Evolutionary conservation across 1,140 invertebrate genomes (phyloP).

Genomic region (Drosophila insularis): DNA sequence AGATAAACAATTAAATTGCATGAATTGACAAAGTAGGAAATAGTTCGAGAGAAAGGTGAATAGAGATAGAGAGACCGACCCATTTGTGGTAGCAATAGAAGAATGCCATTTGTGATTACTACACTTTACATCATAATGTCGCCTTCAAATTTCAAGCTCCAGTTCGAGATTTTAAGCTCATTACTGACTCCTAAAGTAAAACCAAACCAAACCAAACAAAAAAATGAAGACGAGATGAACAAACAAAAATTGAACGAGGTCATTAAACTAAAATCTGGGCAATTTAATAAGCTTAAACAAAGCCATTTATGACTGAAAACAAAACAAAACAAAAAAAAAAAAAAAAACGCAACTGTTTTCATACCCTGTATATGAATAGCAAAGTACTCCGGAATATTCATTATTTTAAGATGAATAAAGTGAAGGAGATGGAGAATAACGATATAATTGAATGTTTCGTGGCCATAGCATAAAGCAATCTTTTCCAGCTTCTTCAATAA

Average conservation of each 20-base stretch:
- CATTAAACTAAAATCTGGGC: conserved; percentile 58
- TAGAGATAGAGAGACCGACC: conserved; percentile 18
- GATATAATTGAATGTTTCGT: too few relatives aligned
- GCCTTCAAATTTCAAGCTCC: conserved; percentile 29
- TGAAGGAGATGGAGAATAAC: too few relatives aligned
- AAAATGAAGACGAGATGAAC: not conserved
- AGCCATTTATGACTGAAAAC: conserved; percentile 51
- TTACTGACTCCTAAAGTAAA: conserved; percentile 14
- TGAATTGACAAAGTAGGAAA: conserved; percentile 7
- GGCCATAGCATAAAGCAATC: too few relatives aligned
- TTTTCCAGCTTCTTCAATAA: too few relatives aligned
- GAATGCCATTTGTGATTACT: conserved; percentile 5
- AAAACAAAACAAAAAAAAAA: too few relatives aligned
- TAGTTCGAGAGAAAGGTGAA: not conserved
- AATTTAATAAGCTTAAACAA: conserved; percentile 70
- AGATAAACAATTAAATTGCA: conserved; percentile 26
- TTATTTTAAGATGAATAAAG: too few relatives aligned
- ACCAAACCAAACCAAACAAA: not conserved
- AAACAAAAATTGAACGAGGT: conserved; percentile 47
- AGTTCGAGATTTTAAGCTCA: conserved; percentile 29
- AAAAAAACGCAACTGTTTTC: conserved; percentile 42
- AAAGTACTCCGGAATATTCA: not conserved
- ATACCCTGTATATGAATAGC: not conserved
- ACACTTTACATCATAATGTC: conserved; percentile 17
- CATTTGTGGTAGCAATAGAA: conserved; percentile 2